These are phyloP conservation scores for Chloebia gouldiae DNA, from an alignment of 2,113 vertebrate species.

Conservation along the genomic window DNA sequence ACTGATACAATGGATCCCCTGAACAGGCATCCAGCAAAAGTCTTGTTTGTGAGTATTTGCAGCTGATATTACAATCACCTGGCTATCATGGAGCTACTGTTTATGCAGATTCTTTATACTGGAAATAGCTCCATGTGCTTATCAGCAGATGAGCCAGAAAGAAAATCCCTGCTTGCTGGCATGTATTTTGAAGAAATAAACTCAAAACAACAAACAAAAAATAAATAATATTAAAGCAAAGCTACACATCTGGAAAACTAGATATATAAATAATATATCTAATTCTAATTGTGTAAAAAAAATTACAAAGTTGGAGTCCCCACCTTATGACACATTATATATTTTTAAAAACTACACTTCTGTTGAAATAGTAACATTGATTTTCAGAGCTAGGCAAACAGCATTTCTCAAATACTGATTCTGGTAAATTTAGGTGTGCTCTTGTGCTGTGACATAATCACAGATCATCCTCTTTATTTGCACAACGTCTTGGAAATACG, in stretches of 20 bases:
- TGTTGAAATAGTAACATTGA: background rate
- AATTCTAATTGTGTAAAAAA: background rate
- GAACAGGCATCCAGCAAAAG: background rate
- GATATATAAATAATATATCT: background rate
- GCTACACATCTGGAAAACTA: background rate
- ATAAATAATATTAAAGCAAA: background rate
- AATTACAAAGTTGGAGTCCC: background rate
- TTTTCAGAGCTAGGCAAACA: background rate
- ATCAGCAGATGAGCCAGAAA: background rate
- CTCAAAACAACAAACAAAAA: background rate
- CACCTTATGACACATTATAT: background rate
- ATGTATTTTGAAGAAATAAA: background rate
- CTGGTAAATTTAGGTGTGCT: background rate
- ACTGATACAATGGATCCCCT: background rate
- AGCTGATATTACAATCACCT: background rate
- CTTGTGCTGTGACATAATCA: background rate
- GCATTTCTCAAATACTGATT: background rate
- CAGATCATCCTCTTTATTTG: background rate
- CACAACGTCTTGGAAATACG: background rate
- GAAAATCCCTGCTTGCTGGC: background rate
- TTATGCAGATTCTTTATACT: slow-evolving; percentile 1
- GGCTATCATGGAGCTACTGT: background rate
- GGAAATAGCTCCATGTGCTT: background rate
- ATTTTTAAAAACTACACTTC: background rate
- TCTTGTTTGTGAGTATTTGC: background rate